A percentile compares a stretch with the other conserved stretches of the same genome.
These are phyloP conservation scores for Hypanus sabinus DNA, from an alignment of 2,113 vertebrate species.

Conservation along the genomic window DNA sequence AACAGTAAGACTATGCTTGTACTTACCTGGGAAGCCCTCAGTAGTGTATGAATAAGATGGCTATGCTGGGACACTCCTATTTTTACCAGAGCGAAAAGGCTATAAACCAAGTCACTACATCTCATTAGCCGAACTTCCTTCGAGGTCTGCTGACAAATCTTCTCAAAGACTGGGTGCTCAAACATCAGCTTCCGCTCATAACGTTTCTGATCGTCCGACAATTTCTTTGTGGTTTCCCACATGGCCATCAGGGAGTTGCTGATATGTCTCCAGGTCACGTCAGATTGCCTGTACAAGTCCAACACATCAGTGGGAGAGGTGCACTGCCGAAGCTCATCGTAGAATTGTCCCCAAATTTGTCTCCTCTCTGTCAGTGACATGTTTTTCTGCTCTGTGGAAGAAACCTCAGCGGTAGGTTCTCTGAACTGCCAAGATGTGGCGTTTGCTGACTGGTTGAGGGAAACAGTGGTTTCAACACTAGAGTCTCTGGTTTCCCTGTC, in stretches of 20 bases:
- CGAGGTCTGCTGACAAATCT: constrained; percentile 61
- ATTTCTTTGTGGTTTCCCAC: constrained; percentile 63
- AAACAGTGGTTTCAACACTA: background rate
- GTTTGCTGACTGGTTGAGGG: background rate
- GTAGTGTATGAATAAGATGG: constrained; percentile 70
- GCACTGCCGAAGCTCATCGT: constrained; percentile 50
- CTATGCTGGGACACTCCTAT: constrained; percentile 71
- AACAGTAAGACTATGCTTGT: constrained; percentile 55
- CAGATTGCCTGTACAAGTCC: constrained; percentile 51
- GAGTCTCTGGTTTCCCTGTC: background rate
- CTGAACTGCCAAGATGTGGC: background rate
- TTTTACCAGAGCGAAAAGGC: constrained; percentile 62
- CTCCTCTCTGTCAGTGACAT: background rate
- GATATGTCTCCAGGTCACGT: constrained; percentile 45
- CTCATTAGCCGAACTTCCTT: constrained; percentile 47
- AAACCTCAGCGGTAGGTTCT: background rate
- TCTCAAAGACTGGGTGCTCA: constrained; percentile 61
- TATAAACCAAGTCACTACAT: constrained; percentile 53
- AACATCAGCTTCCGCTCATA: constrained; percentile 71
- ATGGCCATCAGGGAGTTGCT: constrained; percentile 57
- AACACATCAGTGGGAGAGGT: constrained; percentile 69
- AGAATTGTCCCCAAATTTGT: constrained; percentile 3
- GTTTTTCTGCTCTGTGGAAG: background rate
- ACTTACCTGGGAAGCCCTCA: constrained; percentile 75
- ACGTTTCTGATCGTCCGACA: constrained; percentile 60